Evolutionary conservation across 2,113 vertebrate species (phyloP), one percentile per base, ranked within the genome.

Genomic region (Hippocampus barbouri): DNA sequence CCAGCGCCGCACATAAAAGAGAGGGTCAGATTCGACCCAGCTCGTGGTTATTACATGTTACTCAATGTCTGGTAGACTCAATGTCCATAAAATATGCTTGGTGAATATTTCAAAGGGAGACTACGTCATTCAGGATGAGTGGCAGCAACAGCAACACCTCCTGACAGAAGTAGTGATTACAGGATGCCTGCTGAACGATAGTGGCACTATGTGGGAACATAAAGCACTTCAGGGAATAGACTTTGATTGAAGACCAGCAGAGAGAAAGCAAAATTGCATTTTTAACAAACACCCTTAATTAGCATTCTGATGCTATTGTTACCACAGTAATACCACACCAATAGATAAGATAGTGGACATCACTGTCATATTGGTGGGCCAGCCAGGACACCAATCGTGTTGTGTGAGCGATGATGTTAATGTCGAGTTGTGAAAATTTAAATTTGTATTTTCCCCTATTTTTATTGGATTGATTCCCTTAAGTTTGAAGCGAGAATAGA

Each of bases 1-100:
- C 66, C 77, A 59, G 75, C 53, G 73, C 75, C 70, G 70, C 71
- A 72, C 63, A 74, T 40, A n/a, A 68, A 77, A 76, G 68, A 71
- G 71, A 49, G 18, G 71, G 15, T 47, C 61, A 56, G 57, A 74
- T 80, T 74, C 40, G 34, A 59, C 56, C 18, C 27, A 74, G 56
- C 59, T 38, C 0, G 25, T 34, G 72, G 74, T 77, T 79, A 64
- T 77, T 53, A 59, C 8, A 4, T 61, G 69, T 45, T 27, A 59
- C 69, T 73, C 72, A 51, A 77, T 64, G 43, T 68, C 73, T 20
- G 47, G 34, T 25, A 9, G 27, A 75, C 51, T 66, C 21, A 71
- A 71, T 1, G 7, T 70, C 57, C 69, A 38, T 73, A 38, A 67
- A 56, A 73, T 34, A 66, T 70, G 63, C 68, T 67, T 59, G 66